phyloP scores from a whole-genome alignment of 2,113 vertebrate species.

The Thalassoma bifasciatum region DNA sequence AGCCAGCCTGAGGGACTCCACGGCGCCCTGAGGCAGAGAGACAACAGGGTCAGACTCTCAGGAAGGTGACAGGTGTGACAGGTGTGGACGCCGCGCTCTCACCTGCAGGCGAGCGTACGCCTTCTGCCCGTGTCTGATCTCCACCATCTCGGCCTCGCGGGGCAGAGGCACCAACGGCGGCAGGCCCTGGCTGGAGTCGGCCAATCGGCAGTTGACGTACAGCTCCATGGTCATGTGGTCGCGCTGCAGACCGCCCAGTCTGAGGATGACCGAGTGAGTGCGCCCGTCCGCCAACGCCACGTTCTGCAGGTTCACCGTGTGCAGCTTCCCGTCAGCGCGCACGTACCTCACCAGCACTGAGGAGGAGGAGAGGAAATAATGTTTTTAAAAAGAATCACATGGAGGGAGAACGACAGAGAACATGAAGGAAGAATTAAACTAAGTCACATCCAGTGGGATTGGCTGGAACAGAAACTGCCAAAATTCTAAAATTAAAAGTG shows the following conservation, averaged over 20 bases:
- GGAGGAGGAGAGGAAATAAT: not conserved
- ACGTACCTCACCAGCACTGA: conserved; percentile 92
- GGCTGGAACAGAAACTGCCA: too few relatives aligned
- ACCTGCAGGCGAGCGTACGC: conserved; percentile 89
- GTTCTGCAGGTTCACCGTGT: conserved; percentile 93
- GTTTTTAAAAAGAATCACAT: too few relatives aligned
- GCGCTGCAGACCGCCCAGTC: conserved; percentile 87
- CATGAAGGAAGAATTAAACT: too few relatives aligned
- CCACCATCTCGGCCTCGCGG: conserved; percentile 85
- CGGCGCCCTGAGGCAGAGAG: conserved; percentile 80
- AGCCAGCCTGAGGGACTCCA: conserved; percentile 91
- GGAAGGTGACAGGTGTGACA: too few relatives aligned
- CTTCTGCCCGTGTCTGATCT: conserved; percentile 89
- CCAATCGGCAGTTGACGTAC: conserved; percentile 92
- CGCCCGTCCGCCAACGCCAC: conserved; percentile 89
- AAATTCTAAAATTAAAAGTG: too few relatives aligned
- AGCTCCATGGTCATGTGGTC: conserved; percentile 87
- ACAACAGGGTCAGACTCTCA: not conserved
- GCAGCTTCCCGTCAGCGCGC: conserved; percentile 91
- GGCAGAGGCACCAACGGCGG: conserved; percentile 87
- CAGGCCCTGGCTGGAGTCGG: conserved; percentile 89
- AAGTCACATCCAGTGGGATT: too few relatives aligned
- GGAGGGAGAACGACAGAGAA: too few relatives aligned
- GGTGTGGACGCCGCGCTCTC: too few relatives aligned
- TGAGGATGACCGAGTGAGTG: conserved; percentile 88